Evolutionary conservation across 2,797 vertebrate species (phyloP).

Genomic region (Pseudomugil gertrudae): DNA sequence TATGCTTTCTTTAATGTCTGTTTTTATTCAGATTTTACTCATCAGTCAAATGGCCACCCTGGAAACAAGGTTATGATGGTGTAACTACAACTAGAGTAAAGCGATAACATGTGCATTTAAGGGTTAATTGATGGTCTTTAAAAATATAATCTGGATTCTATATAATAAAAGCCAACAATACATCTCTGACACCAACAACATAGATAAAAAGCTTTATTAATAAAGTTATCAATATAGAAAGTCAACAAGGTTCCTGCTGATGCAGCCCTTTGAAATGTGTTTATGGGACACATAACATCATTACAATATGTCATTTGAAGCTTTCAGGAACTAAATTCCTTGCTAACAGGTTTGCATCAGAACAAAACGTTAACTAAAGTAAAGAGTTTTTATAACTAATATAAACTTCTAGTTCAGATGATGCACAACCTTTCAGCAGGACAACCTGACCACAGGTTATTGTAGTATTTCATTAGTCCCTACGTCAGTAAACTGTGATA

Average conservation of each 20-base stretch:
- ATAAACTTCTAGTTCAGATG: neutral
- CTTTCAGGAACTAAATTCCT: neutral
- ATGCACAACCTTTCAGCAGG: neutral
- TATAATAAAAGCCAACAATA: neutral
- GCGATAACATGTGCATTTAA: neutral
- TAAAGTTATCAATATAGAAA: constrained; percentile 2
- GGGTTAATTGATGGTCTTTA: neutral
- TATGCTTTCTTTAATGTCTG: neutral
- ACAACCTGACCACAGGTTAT: neutral
- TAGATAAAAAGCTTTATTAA: neutral
- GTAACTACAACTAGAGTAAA: neutral
- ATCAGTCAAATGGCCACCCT: neutral
- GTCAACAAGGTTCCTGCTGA: constrained; percentile 29
- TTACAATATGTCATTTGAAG: constrained; percentile 30
- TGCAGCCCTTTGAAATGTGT: constrained; percentile 49
- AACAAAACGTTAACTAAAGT: neutral
- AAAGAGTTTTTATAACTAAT: neutral
- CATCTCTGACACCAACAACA: neutral
- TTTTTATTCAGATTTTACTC: neutral
- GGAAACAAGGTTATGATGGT: neutral
- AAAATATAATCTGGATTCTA: neutral
- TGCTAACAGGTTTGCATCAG: constrained; percentile 2
- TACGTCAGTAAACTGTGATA: neutral
- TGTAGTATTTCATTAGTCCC: constrained; percentile 7
- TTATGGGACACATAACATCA: neutral